Evolutionary conservation across 2,888 invertebrate species (phyloP).

Genomic region (Punctoribates punctum): DNA sequence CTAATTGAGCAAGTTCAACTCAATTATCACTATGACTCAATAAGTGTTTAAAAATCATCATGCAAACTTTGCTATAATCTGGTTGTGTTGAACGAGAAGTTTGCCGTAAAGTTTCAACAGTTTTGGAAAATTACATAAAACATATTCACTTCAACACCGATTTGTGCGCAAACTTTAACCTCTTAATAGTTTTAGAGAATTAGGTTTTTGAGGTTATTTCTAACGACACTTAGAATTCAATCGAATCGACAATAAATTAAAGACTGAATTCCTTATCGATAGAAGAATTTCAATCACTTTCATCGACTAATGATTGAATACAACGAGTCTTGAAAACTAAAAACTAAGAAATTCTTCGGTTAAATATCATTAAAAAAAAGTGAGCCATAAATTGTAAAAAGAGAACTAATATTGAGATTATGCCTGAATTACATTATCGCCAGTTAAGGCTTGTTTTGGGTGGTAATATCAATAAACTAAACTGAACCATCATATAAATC

Average conservation of each 20-base stretch:
- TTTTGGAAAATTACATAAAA: no score
- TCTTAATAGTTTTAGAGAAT: slow-evolving; percentile 29
- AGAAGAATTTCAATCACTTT: neutral
- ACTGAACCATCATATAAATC: slow-evolving; percentile 31
- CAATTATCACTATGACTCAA: no score
- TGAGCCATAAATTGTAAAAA: slow-evolving; percentile 35
- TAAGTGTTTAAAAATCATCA: no score
- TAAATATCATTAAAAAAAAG: neutral
- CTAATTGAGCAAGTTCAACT: no score
- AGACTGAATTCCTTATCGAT: neutral
- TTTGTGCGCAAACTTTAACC: neutral
- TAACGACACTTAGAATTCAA: slow-evolving; percentile 20
- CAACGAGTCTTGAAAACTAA: neutral
- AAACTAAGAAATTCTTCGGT: neutral
- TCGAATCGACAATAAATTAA: slow-evolving; percentile 24
- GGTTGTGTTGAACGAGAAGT: no score
- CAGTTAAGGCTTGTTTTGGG: slow-evolving; percentile 39
- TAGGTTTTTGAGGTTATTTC: neutral
- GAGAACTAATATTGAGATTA: slow-evolving; percentile 24
- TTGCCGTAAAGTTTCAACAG: no score
- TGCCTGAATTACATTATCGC: slow-evolving; percentile 37
- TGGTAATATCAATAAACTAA: slow-evolving; percentile 34
- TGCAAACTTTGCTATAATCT: no score
- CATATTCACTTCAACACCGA: no score
- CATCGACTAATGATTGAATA: neutral